These are phyloP conservation scores for Sminthurinus aureus DNA, from an alignment of 2,888 invertebrate genomes.

Conservation along the genomic window DNA sequence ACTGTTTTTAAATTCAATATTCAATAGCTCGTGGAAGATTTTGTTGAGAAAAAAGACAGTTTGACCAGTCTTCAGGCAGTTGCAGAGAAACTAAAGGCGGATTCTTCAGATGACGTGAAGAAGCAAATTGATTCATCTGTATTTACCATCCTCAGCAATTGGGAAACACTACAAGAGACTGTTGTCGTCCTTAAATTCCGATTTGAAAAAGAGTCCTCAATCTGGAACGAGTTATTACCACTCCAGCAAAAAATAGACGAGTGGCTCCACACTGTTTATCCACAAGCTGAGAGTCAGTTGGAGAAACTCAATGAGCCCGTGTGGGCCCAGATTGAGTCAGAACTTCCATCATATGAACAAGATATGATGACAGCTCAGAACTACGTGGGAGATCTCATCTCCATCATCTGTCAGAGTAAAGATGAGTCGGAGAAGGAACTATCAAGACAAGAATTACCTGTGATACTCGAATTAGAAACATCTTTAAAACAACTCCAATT, in stretches of 20 bases:
- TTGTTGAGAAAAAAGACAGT: slow-evolving; percentile 28
- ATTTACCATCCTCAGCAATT: slow-evolving; percentile 47
- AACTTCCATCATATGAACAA: neutral
- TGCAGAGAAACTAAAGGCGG: slow-evolving; percentile 52
- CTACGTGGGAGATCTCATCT: slow-evolving; percentile 47
- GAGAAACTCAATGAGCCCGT: neutral
- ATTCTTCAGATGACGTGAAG: slow-evolving; percentile 55
- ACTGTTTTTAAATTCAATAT: neutral
- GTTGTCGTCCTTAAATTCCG: slow-evolving; percentile 25
- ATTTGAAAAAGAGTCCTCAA: slow-evolving; percentile 17
- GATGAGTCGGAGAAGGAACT: slow-evolving; percentile 10
- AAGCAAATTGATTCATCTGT: slow-evolving; percentile 51
- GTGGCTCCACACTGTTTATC: neutral
- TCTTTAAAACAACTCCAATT: slow-evolving; percentile 49
- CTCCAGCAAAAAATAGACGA: slow-evolving; percentile 46
- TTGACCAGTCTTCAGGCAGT: slow-evolving; percentile 46
- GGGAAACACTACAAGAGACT: slow-evolving; percentile 45
- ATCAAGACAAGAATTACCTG: slow-evolving; percentile 36
- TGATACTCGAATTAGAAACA: slow-evolving; percentile 50
- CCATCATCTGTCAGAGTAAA: slow-evolving; percentile 43
- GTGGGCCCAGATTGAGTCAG: neutral
- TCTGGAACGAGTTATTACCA: slow-evolving; percentile 44
- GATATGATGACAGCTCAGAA: slow-evolving; percentile 50
- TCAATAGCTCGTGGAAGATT: slow-evolving; percentile 38
- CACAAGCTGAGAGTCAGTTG: slow-evolving; percentile 11